Percentiles rank a stretch among this genome's conserved stretches.
These are phyloP conservation scores for Taurulus bubalis DNA, from an alignment of 2,113 vertebrate species.

Conservation along the genomic window DNA sequence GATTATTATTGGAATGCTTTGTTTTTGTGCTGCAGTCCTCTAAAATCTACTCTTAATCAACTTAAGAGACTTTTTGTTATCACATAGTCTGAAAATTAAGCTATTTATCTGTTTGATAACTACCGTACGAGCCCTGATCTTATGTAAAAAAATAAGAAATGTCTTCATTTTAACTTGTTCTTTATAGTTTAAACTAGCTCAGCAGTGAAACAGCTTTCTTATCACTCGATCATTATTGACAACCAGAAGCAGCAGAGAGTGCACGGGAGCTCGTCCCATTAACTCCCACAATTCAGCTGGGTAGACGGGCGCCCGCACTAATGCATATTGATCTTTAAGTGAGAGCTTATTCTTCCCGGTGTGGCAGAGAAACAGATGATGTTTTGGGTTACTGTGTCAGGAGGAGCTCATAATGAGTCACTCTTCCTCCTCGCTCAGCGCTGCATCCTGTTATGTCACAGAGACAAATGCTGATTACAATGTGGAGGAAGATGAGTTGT, in stretches of 20 bases:
- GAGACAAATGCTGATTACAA: neutral
- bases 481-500: neutral
- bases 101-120: neutral
- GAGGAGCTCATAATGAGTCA: slow-evolving; percentile 15
- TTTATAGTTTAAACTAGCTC: slow-evolving; percentile 6
- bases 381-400: slow-evolving; percentile 43
- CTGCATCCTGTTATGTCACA: slow-evolving; percentile 27
- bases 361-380: slow-evolving; percentile 40
- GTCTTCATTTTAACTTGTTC: neutral
- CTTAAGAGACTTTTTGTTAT: slow-evolving; percentile 1
- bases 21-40: neutral
- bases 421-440: neutral
- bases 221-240: slow-evolving; percentile 61
- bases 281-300: slow-evolving; percentile 62
- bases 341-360: slow-evolving; percentile 47
- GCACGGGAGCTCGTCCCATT: slow-evolving; percentile 64
- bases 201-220: slow-evolving; percentile 49
- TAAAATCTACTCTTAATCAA: neutral
- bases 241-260: slow-evolving; percentile 40
- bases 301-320: slow-evolving; percentile 71
- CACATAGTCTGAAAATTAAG: neutral
- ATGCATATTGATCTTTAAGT: slow-evolving; percentile 79
- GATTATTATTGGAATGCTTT: neutral
- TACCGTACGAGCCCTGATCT: neutral
- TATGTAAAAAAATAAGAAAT: slow-evolving; percentile 14